These are phyloP conservation scores for Candidula unifasciata DNA, from an alignment of 2,888 invertebrate genomes.

Conservation along the genomic window DNA sequence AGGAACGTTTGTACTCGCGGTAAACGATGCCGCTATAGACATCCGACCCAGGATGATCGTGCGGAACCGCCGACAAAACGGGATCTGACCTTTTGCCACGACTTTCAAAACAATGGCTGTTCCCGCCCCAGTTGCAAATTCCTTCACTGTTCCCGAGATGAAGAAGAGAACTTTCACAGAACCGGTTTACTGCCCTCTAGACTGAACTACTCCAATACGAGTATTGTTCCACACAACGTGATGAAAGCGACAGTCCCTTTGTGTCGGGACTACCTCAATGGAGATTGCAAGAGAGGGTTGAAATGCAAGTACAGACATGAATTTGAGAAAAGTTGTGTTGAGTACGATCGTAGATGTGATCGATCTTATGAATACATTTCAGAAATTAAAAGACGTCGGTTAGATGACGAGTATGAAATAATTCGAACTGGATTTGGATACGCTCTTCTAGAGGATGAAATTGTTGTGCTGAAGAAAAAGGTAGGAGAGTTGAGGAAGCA, in stretches of 20 bases:
- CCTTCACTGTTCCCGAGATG: conserved; percentile 86
- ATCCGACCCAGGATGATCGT: conserved; percentile 77
- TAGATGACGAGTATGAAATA: conserved; percentile 59
- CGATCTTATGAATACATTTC: conserved; percentile 57
- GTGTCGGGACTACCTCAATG: conserved; percentile 83
- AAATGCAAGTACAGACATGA: conserved; percentile 80
- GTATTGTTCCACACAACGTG: conserved; percentile 66
- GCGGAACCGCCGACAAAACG: conserved; percentile 57
- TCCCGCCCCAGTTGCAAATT: conserved; percentile 86
- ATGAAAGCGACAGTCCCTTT: conserved; percentile 78
- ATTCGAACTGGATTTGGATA: conserved; percentile 40
- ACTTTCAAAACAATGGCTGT: conserved; percentile 86
- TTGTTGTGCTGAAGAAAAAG: conserved; percentile 83
- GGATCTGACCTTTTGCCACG: conserved; percentile 80
- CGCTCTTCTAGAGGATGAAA: conserved; percentile 82
- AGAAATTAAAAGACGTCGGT: conserved; percentile 65
- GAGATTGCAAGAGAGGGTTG: conserved; percentile 81
- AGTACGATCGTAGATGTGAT: conserved; percentile 45
- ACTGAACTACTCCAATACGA: conserved; percentile 67
- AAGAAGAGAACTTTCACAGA: conserved; percentile 85
- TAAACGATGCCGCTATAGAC: conserved; percentile 81
- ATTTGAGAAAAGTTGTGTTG: conserved; percentile 35
- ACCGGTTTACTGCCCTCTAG: conserved; percentile 85
- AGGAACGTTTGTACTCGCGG: conserved; percentile 83
- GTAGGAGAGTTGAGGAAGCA: conserved; percentile 85